Evolutionary conservation across 2,113 vertebrate genomes (phyloP), one percentile per base, ranked within the genome.

Genomic region (Eurypyga helias): DNA sequence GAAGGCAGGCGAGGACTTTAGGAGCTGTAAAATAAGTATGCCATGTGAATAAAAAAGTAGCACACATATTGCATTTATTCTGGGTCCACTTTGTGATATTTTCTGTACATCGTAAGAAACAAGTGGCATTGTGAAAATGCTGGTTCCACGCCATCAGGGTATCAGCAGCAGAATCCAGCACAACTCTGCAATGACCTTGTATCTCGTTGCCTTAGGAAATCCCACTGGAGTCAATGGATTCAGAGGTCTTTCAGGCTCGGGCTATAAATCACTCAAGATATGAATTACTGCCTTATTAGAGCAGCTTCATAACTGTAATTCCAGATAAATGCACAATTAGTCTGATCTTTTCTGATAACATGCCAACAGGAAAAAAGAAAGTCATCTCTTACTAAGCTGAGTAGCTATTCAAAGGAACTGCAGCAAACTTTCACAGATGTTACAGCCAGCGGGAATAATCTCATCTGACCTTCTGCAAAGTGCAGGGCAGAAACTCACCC

Each of bases 261-360:
- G 83, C 36, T 46, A 24, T 96, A 95, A 96, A 95, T 97, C 96
- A 95, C 58, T 91, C 73, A 79, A 79, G 61, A 91, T 84, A 84
- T 65, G 49, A 96, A 89, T 95, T 96, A 95, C 83, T 91, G 80
- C 94, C 94, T 94, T 97, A 95, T 95, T 96, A 97, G 38, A 94
- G 72, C 48, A 91, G 83, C 94, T 93, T 93, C 86, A 65, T 95
- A 95, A 95, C 90, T 92, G 55, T 89, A 96, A 95, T 94, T 97
- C 85, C 43, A 95, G 79, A 96, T 94, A 96, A 93, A 88, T 75
- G 83, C 38, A 67, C 93, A 88, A 93, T 95, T 93, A 96, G 80
- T 49, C 70, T 89, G 92, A 96, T 94, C 86, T 92, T 64, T 83
- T 93, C 86, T 91, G 86, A 92, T 95, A 92, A 91, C 57, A 54